These are phyloP conservation scores for Erannis defoliaria DNA, from an alignment of 2,888 invertebrate genomes.

Conservation along the genomic window DNA sequence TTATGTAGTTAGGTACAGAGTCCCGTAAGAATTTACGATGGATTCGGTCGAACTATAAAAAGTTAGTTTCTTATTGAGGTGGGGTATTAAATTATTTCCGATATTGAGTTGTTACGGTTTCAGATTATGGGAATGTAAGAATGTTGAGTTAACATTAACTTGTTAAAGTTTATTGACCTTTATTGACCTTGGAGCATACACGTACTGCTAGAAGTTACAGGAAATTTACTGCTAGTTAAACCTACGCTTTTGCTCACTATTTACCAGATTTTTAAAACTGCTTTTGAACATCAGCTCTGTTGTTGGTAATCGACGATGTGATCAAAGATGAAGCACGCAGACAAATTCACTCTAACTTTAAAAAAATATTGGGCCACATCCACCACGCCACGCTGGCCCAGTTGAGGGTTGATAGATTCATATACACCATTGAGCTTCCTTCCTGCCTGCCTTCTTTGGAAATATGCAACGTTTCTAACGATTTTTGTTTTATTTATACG, in stretches of 20 bases:
- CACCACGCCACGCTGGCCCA: too few relatives aligned
- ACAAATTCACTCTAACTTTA: too few relatives aligned
- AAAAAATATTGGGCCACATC: too few relatives aligned
- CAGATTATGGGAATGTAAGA: conserved; percentile 41
- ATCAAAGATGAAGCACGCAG: too few relatives aligned
- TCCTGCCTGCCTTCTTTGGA: too few relatives aligned
- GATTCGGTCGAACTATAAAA: conserved; percentile 47
- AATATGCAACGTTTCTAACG: too few relatives aligned
- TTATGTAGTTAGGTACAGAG: conserved; percentile 39
- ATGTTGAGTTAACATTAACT: conserved; percentile 38
- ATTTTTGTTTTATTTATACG: too few relatives aligned
- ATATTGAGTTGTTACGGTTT: conserved; percentile 48
- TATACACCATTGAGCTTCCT: too few relatives aligned
- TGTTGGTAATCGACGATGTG: too few relatives aligned
- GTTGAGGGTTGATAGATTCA: too few relatives aligned
- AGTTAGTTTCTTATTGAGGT: conserved; percentile 47
- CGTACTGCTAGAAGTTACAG: background rate
- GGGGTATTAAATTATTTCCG: conserved; percentile 46
- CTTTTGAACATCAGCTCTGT: too few relatives aligned
- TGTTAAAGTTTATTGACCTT: conserved; percentile 39
- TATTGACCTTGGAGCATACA: conserved; percentile 24
- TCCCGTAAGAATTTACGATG: conserved; percentile 48
- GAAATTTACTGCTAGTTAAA: background rate
- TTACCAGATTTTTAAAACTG: background rate
- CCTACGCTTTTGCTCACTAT: background rate